A percentile compares a stretch with the other conserved stretches of the same genome.
These are phyloP conservation scores for Odontocolon sp. DNA, from an alignment of 2,888 invertebrate genomes.

Conservation along the genomic window DNA sequence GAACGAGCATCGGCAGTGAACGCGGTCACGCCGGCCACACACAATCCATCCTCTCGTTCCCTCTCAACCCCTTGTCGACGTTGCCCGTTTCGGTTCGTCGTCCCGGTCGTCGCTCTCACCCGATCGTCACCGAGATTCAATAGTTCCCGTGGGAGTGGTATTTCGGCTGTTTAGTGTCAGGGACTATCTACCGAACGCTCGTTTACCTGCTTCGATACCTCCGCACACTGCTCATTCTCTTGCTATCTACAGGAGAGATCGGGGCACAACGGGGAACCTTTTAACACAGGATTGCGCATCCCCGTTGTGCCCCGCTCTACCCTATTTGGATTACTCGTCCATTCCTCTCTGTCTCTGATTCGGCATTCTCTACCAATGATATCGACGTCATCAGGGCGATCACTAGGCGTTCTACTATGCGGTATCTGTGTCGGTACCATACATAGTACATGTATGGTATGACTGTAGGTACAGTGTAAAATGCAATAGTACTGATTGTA, in stretches of 20 bases:
- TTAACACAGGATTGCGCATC: no score
- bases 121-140: slow-evolving; percentile 28
- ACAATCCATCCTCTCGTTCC: not conserved
- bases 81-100: no score
- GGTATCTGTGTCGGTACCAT: no score
- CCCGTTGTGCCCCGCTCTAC: not conserved
- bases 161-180: slow-evolving; percentile 17
- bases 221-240: not conserved
- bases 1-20: not conserved
- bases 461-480: not conserved
- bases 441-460: no score
- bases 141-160: slow-evolving; percentile 9
- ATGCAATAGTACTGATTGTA: no score
- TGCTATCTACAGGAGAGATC: not conserved
- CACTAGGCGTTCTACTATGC: not conserved
- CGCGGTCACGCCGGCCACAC: not conserved
- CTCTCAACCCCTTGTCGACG: not conserved
- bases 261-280: not conserved
- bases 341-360: no score
- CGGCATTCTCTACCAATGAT: not conserved
- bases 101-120: not conserved
- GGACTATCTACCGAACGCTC: not conserved
- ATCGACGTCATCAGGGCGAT: not conserved
- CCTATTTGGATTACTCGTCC: not conserved
- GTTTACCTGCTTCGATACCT: not conserved